Evolutionary conservation across 1,140 invertebrate genomes (phyloP).

Genomic region (Anastatus disparis): DNA sequence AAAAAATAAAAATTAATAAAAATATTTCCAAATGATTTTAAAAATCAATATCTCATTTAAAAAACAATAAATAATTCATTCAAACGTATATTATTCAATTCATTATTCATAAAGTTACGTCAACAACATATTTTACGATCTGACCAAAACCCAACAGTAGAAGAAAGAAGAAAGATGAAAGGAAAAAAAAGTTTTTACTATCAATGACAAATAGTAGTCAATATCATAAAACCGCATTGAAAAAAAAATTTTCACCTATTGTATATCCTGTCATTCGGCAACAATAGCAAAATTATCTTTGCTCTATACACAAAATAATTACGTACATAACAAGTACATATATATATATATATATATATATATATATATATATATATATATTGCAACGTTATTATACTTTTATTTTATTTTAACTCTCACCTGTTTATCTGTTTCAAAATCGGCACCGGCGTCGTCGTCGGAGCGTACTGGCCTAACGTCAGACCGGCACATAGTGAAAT

Average conservation of each 20-base stretch:
- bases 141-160: too few species aligned
- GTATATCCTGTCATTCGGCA: too few species aligned
- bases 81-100: background rate
- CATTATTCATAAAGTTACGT: background rate
- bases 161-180: too few species aligned
- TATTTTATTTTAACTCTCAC: conserved; percentile 45
- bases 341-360: too few species aligned
- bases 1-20: too few species aligned
- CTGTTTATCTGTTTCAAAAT: conserved; percentile 88
- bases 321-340: too few species aligned
- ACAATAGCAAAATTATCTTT: conserved; percentile 26
- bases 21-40: too few species aligned
- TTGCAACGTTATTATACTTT: too few species aligned
- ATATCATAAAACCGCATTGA: background rate
- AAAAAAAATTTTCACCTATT: conserved; percentile 22
- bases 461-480: conserved; percentile 56
- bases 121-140: background rate
- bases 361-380: too few species aligned
- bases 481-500: conserved; percentile 47
- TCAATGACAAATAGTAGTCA: background rate
- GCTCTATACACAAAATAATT: too few species aligned
- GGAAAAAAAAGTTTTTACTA: background rate
- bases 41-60: too few species aligned
- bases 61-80: too few species aligned
- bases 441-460: conserved; percentile 75